A percentile compares a stretch with the other conserved stretches of the same genome.
phyloP scores from a whole-genome alignment of 2,888 invertebrate genomes.

The Drosophila tripunctata region DNA sequence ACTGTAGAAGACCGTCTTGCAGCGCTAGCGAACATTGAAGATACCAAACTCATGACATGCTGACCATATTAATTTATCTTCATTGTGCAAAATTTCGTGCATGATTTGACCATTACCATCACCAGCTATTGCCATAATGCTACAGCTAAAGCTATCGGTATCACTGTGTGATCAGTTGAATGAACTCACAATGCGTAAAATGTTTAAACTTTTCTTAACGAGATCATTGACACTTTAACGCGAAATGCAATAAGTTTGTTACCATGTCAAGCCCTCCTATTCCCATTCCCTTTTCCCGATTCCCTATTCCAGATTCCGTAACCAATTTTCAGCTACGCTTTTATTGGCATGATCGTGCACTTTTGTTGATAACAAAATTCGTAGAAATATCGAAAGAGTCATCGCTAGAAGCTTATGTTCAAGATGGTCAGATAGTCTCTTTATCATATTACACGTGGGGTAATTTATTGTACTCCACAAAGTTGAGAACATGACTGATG shows the following conservation, averaged over 20 bases:
- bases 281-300: conserved; percentile 4
- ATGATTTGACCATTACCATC: conserved; percentile 75
- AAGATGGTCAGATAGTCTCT: conserved; percentile 48
- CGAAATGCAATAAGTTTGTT: conserved; percentile 81
- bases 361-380: conserved; percentile 76
- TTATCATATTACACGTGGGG: conserved; percentile 22
- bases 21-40: conserved; percentile 45
- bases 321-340: conserved; percentile 49
- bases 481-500: conserved; percentile 18
- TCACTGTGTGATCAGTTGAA: conserved; percentile 66
- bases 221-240: conserved; percentile 81
- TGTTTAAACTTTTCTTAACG: conserved; percentile 74
- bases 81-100: conserved; percentile 76
- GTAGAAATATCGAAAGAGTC: conserved; percentile 56
- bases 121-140: conserved; percentile 8
- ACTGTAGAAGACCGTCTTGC: not conserved
- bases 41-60: conserved; percentile 79
- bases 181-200: conserved; percentile 73
- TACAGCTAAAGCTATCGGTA: conserved; percentile 39
- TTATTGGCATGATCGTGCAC: conserved; percentile 79
- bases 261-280: conserved; percentile 59
- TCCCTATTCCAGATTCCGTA: conserved; percentile 8
- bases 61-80: conserved; percentile 81
- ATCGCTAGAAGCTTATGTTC: conserved; percentile 38
- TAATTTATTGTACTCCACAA: conserved; percentile 20